A percentile compares a stretch with the other conserved stretches of the same genome.
phyloP scores from a whole-genome alignment of 2,797 vertebrate species.

The Sebastes cheni region DNA sequence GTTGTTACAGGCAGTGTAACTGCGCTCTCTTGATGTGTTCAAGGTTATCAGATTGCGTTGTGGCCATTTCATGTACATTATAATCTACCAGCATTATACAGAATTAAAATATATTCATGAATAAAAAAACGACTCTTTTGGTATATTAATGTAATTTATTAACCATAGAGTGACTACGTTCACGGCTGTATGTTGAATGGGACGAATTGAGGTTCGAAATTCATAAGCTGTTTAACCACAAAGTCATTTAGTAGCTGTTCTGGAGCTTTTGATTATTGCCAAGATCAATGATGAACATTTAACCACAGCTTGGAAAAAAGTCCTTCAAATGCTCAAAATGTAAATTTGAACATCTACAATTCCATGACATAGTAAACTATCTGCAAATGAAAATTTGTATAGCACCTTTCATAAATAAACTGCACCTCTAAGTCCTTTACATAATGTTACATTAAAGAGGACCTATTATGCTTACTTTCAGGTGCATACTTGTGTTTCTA shows the following conservation, averaged over 20 bases:
- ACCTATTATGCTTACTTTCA: not conserved
- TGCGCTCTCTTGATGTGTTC: not conserved
- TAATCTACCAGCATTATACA: conserved; percentile 45
- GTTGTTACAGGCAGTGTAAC: conserved; percentile 22
- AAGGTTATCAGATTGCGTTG: not conserved
- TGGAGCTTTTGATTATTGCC: not conserved
- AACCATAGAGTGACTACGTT: not conserved
- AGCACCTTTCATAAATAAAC: not conserved
- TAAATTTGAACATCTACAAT: not conserved
- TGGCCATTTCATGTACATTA: conserved; percentile 23
- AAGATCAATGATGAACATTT: not conserved
- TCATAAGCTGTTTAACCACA: not conserved
- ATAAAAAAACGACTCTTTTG: not conserved
- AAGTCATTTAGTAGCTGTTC: not conserved
- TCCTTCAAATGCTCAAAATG: not conserved
- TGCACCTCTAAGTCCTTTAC: not conserved
- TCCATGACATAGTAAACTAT: not conserved
- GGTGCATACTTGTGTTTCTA: too few relatives aligned
- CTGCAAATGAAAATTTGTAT: not conserved
- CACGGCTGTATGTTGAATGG: not conserved
- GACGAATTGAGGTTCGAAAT: not conserved
- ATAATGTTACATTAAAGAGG: not conserved
- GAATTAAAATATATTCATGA: conserved; percentile 62
- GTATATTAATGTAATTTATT: not conserved
- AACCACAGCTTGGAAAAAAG: not conserved